phyloP scores from a whole-genome alignment of 2,113 vertebrate genomes.

The Panurus biarmicus region DNA sequence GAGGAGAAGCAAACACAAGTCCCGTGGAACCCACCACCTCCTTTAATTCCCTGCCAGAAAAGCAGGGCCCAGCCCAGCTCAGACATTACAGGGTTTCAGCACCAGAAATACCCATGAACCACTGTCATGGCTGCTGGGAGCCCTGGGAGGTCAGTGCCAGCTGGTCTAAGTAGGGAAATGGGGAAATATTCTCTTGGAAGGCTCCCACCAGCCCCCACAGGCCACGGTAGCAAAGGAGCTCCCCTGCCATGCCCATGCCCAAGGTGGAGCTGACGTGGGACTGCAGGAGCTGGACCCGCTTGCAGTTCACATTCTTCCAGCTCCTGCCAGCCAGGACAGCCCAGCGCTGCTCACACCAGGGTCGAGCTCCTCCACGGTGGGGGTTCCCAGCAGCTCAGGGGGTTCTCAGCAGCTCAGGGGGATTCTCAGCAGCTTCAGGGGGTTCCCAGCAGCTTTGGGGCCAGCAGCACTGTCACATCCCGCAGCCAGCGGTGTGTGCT shows the following conservation, averaged over 20 bases:
- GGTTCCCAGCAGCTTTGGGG: not conserved
- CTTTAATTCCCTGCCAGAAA: constrained; percentile 7
- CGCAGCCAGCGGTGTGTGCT: rapidly evolving
- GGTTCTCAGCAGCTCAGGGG: not conserved
- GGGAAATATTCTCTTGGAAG: not conserved
- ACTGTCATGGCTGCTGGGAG: not conserved
- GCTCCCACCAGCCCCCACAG: not conserved
- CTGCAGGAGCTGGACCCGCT: not conserved
- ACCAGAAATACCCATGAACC: not conserved
- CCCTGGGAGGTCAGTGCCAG: rapidly evolving
- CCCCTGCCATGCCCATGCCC: too few species aligned
- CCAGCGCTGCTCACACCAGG: rapidly evolving
- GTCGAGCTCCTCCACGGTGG: not conserved
- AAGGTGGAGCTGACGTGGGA: rapidly evolving
- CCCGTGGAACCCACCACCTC: not conserved
- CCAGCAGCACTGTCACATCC: not conserved
- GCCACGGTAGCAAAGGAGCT: rapidly evolving
- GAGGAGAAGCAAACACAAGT: not conserved
- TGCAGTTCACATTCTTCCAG: not conserved
- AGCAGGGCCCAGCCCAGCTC: not conserved
- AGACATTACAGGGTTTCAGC: not conserved
- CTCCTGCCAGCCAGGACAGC: not conserved
- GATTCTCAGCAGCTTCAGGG: not conserved
- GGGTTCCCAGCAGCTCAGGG: not conserved
- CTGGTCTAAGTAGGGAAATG: rapidly evolving